Evolutionary conservation across 2,113 vertebrate species (phyloP), one percentile per base, ranked within the genome.

Genomic region (Ceyx melanurus): DNA sequence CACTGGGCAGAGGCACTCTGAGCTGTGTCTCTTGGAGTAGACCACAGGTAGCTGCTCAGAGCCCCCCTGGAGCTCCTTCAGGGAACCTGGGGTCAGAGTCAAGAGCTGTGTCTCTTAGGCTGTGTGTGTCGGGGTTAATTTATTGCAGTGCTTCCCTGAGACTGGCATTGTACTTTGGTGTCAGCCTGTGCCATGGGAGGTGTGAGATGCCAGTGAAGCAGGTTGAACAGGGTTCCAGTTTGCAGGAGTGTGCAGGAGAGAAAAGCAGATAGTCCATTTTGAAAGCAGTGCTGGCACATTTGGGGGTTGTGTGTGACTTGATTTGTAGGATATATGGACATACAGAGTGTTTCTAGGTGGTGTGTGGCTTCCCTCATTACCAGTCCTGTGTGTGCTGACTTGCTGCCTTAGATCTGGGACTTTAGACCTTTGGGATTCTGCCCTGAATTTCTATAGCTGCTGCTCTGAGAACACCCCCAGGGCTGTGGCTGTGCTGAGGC

Each of bases 371-470:
- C n/a, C 35, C 15, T 4, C 2, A 0, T 5, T 14, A 19, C 23
- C 23, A 22, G 11, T 23, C 19, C 40, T 46, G 50, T 9, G 1
- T n/a, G 25, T 33, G 50, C 13, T 6, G 4, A 22, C 31, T 46
- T 4, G 9, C 23, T 78, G 28, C 9, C 35, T 51, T 58, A 17
- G 35, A 20, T 8, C 9, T 9, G 53, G 20, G 46, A 50, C 48
- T 50, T 54, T 37, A 42, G 60, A 5, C 1, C 1, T 10, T 31
- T 51, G n/a, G 60, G 13, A 1, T 26, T 60, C 20, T 31, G 46
- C 53, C 3, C 1, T 15, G 60, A 21, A 16, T 51, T 31, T 45
- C 33, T 26, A 4, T 17, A 4, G 5, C 10, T 0, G 2, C 31
- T 37, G 18, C 26, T 28, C 8, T 13, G 15, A 16, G 23, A 8